Evolutionary conservation across 1,140 invertebrate genomes (phyloP).

Genomic region (Magallana ariakensis): DNA sequence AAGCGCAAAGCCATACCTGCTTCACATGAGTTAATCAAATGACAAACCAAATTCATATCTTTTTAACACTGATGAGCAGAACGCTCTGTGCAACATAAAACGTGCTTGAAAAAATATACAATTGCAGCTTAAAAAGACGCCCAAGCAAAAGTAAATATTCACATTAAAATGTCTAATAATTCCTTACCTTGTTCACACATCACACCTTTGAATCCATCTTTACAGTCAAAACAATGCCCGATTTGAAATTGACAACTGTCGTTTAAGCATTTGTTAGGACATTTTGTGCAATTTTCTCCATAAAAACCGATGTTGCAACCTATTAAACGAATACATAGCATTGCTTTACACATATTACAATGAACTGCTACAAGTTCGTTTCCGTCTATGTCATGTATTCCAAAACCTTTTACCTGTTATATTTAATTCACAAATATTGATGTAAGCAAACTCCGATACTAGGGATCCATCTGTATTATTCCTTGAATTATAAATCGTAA

Average conservation of each 20-base stretch:
- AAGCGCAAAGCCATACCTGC: too few relatives aligned
- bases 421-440: constrained; percentile 10
- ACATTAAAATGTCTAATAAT: too few relatives aligned
- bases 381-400: too few relatives aligned
- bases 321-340: neutral
- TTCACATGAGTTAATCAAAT: too few relatives aligned
- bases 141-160: too few relatives aligned
- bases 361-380: too few relatives aligned
- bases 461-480: neutral
- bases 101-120: too few relatives aligned
- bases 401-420: neutral
- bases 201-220: constrained; percentile 18
- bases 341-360: too few relatives aligned
- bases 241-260: neutral
- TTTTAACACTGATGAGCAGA: too few relatives aligned
- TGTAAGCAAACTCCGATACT: neutral
- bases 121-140: too few relatives aligned
- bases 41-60: too few relatives aligned
- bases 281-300: neutral
- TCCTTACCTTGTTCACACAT: neutral
- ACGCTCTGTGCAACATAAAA: too few relatives aligned
- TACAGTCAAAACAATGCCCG: constrained; percentile 18
- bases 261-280: neutral
- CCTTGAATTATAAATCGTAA: neutral
- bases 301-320: constrained; percentile 23